Evolutionary conservation across 2,113 vertebrate genomes (phyloP).

Genomic region (Sminthopsis crassicaudata): DNA sequence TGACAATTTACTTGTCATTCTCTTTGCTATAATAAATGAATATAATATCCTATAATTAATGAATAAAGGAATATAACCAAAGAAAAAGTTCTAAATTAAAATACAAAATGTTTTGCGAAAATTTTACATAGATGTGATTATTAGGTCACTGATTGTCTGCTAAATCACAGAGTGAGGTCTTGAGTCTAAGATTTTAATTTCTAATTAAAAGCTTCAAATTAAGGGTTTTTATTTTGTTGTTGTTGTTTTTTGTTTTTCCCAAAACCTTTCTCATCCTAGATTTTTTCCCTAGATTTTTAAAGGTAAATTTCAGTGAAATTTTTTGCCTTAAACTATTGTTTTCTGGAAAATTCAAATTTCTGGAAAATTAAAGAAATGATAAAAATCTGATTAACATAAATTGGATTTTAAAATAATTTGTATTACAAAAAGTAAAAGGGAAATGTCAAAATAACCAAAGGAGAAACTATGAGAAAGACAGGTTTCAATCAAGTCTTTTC

Average conservation of each 20-base stretch:
- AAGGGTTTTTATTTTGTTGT: too few relatives aligned
- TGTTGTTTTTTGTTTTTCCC: too few relatives aligned
- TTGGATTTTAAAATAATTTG: background rate
- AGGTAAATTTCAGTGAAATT: accelerated
- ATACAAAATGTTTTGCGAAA: background rate
- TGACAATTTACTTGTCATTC: background rate
- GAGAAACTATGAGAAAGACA: conserved; percentile 24
- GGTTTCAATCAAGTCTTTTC: conserved; percentile 38
- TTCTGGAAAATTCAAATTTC: background rate
- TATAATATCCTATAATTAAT: background rate
- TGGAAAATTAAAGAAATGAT: background rate
- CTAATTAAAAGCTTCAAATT: too few relatives aligned
- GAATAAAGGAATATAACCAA: background rate
- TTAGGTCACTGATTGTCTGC: accelerated
- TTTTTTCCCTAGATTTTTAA: background rate
- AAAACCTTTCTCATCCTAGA: accelerated
- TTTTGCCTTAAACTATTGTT: background rate
- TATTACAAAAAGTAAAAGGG: background rate
- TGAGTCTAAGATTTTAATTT: accelerated
- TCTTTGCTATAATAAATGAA: background rate
- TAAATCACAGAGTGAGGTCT: accelerated
- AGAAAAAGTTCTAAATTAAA: background rate
- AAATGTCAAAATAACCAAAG: accelerated
- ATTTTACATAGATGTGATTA: accelerated
- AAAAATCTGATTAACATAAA: background rate